Base-by-base conservation (phyloP, 64 coral and sea anemone genomes). In the Actinia tenebrosa region DNA sequence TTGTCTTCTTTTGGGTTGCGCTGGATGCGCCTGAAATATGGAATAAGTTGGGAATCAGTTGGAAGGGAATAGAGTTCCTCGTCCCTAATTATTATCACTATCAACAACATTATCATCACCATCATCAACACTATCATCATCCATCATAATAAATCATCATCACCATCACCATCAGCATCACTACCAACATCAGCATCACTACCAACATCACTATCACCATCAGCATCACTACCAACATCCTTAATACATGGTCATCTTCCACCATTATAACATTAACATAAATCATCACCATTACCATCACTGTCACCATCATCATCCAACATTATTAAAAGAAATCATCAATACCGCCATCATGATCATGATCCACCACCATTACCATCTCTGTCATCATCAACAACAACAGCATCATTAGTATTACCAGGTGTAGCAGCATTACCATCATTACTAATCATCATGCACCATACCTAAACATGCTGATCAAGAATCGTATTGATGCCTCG, bases 401-500 rank as follows among this genome's bases (percentile, higher is more conserved):
- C 61, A 64, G 1, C 61, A 64, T 16, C 61, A 64, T 19, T 16
- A 64, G 16, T 15, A 64, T 19, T 11, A 63, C 4, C 60, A 63
- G 4, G 11, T 16, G 15, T 16, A 16, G 4, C 60, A 63, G 14
- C 60, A 63, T 62, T 17, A 62, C 15, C 60, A 62, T 62, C 17
- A n/a, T 2, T 2, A 20, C 1, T 23, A 20, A 66, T 23, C 63
- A 25, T 5, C 63, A n/a, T 23, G 1, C 22, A 3, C 0, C 22
- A 66, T 83, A 92, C 90, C 66, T 92, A 80, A 92, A 92, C 23
- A 92, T 23, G 53, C 26, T 61, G 7, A 92, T 92, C 44, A 92
- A 77, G 85, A 87, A 92, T 22, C 83, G 83, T 25, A 92, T 87
- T 6, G 90, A 92, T 18, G 60, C 61, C 47, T 84, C 53, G 0